Evolutionary conservation across 2,797 vertebrate genomes (phyloP).

Genomic region (Phalanger gymnotis): DNA sequence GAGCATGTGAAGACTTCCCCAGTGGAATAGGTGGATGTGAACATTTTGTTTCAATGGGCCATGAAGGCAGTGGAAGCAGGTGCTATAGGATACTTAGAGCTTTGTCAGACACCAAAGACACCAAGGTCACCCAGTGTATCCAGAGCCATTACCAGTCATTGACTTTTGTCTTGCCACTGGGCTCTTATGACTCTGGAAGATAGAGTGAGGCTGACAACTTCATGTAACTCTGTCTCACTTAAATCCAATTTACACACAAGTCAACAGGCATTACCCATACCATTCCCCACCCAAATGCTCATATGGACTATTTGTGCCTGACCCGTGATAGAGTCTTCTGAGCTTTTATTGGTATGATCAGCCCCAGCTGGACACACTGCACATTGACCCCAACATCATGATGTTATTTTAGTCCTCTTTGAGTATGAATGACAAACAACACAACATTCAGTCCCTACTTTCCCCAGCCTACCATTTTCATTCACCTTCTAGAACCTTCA

Average conservation of each 20-base stretch:
- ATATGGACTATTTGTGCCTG: not conserved
- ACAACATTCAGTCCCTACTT: not conserved
- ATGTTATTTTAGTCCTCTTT: not conserved
- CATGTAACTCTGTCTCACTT: not conserved
- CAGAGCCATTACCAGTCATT: too few species aligned
- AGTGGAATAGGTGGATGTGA: not conserved
- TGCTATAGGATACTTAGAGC: not conserved
- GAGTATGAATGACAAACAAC: not conserved
- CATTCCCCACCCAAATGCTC: not conserved
- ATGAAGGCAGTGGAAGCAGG: not conserved
- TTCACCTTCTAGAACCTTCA: not conserved
- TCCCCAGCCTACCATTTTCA: not conserved
- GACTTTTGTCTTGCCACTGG: not conserved
- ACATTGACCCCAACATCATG: not conserved
- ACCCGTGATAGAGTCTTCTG: not conserved
- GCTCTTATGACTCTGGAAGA: not conserved
- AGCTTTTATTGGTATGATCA: not conserved
- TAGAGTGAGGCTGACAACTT: not conserved
- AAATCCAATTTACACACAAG: not conserved
- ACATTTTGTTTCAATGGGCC: not conserved
- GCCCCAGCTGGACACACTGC: not conserved
- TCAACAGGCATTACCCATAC: not conserved
- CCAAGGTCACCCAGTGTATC: too few species aligned
- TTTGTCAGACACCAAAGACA: not conserved
- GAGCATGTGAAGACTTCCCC: not conserved